Evolutionary conservation across 1,140 invertebrate species (phyloP), one percentile per base, ranked within the genome.

Genomic region (Aphelinus atriplicis): DNA sequence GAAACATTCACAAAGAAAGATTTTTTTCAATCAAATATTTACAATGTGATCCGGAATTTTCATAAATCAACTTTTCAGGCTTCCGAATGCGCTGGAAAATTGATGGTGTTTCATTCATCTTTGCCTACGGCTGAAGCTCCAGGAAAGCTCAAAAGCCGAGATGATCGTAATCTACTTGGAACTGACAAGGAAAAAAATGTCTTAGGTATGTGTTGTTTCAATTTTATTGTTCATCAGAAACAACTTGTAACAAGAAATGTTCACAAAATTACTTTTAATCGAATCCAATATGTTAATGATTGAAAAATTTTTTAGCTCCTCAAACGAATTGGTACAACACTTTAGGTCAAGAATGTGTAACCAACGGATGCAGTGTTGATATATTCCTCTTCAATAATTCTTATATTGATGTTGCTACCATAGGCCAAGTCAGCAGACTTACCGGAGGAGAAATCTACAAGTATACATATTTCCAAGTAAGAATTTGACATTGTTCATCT

Each of bases 401-500:
- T 1, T 99, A 97, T 84, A 92, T 98, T 63, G 98, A 99, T 87
- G 88, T 98, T 43, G 96, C 97, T 53, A 98, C 97, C 1, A 93
- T 99, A 79, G 93, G 95, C 10, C 97, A 99, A 89, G 92, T 99
- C 66, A 90, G 93, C 9, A 87, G 95, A 53, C 87, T 98, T 10
- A 97, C 96, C 9, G 96, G 97, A 45, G 98, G 98, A 43, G 93
- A 96, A 87, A 89, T 98, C 69, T 97, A 95, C 86, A 99, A 99
- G 87, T 99, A 99, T 84, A 98, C 96, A 3, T 99, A 98, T 88
- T 99, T 99, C 89, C 95, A 97, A 88, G 95, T 95, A 81, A 85
- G 26, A 26, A 26, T 26, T 26, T 26, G 26, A 26, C 26, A 26
- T 80, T 66, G 45, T 71, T 56, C 57, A 53, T 53, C 26, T 26